Evolutionary conservation across 23 tunicate species (phyloP), one percentile per base, ranked within the genome.

Genomic region (Styela clava): DNA sequence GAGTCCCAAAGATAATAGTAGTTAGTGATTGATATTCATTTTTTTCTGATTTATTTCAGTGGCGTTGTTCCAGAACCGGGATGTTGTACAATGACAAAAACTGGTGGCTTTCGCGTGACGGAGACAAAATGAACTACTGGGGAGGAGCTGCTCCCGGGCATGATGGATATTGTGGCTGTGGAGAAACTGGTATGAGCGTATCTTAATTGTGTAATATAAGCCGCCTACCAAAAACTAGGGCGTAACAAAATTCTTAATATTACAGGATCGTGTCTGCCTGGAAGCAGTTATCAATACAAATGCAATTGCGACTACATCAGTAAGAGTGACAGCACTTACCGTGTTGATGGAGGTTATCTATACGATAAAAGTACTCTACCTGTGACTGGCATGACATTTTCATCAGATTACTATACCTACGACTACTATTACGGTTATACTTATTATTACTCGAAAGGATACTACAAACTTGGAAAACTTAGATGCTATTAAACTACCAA

Each of bases 101-200:
- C n/a, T 67, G 71, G 71, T 67, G 71, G 71, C 31, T 25, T 67
- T 27, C 30, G 19, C 71, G 71, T 21, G 31, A 67, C 22, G 71
- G 71, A 18, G 22, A 67, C 12, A 67, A 67, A 1, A 67, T 25
- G 31, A 67, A 21, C 19, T 67, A 67, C 71, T 67, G 71, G 71
- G 71, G 71, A 67, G 71, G 71, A 67, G 71, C 71, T 25, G 31
- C 16, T 0, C 71, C 71, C 22, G 71, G 31, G 16, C 71, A 67
- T 67, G 71, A 67, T 18, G n/a, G n/a, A 18, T 67, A 67, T 21
- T 67, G 71, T 21, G 71, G 31, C 16, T 67, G 71, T 21, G 71
- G 71, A 19, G 71, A 67, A 67, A 67, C 71, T 18, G 71, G 71
- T 67, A 25, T 25, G 31, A n/a, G n/a, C n/a, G n/a, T n/a, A n/a